Evolutionary conservation across 2,888 invertebrate genomes (phyloP), one percentile per base, ranked within the genome.

Genomic region (Polietes domitor): DNA sequence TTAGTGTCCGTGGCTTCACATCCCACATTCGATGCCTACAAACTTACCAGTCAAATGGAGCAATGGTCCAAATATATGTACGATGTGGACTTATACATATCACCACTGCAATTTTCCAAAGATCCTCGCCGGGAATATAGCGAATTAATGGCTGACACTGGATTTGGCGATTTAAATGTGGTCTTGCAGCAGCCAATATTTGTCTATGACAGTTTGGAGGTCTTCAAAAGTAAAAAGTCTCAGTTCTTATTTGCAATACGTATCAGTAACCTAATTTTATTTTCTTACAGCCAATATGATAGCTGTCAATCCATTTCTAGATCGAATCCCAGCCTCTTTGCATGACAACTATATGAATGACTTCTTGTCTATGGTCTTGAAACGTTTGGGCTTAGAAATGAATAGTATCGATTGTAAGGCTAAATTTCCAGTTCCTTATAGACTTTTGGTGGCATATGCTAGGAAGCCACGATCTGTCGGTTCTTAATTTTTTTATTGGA

Each of bases 231-330:
- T 63, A 17, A 26, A 28, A 2, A 28, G 15, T 63, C 3, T 32
- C n/a, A 15, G n/a, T 47, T 47, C n/a, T 15, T 47, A 9, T 47
- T 47, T 12, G n/a, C 5, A 47, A 15, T 9, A 47, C 5, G 28
- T 1, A 9, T 61, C 2, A 58, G 10, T 24, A 26, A 24, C 2
- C 0, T 50, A 26, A 61, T 73, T 19, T 58, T 72, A 2, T 5
- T 72, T 24, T 50, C 15, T 24, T 55, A 6, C 17, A 32, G 55
- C 43, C 7, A 41, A 37, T 10, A 63, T 63, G 63, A 58, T 15
- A n/a, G 24, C 74, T 0, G 43, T 74, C 3, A 41, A 43, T 21
- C 74, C 74, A 19, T 74, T 12, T 41, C 15, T 74, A 10, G 26
- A 58, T 7, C 74, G 41, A 2, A 74, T 74, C n/a, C 74, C 74